phyloP scores from a whole-genome alignment of 1,140 invertebrate genomes.

The Chlorops oryzae region DNA sequence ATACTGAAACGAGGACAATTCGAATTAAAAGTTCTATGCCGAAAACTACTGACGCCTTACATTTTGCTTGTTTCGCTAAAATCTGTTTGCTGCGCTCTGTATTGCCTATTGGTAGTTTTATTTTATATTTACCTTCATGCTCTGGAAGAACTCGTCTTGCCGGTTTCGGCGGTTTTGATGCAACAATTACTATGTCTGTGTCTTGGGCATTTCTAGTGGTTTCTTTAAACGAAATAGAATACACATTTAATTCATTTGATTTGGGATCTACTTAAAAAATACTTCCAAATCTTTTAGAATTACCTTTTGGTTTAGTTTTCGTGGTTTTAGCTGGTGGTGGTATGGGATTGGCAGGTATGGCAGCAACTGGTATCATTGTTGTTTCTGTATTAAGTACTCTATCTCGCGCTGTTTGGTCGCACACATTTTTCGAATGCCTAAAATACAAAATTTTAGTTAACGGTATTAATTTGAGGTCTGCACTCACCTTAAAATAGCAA shows the following conservation, averaged over 20 bases:
- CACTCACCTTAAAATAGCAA: conserved; percentile 62
- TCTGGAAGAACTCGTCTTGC: conserved; percentile 50
- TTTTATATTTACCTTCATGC: conserved; percentile 52
- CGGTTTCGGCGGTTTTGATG: conserved; percentile 32
- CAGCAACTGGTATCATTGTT: conserved; percentile 46
- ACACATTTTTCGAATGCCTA: conserved; percentile 70
- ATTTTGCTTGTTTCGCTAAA: conserved; percentile 43
- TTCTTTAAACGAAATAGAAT: no score
- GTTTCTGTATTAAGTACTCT: conserved; percentile 48
- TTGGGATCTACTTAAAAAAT: no score
- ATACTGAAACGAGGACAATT: conserved; percentile 30
- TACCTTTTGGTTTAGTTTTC: conserved; percentile 12
- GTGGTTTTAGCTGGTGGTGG: conserved; percentile 4
- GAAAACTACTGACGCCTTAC: conserved; percentile 21
- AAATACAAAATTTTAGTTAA: not conserved
- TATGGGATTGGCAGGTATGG: conserved; percentile 33
- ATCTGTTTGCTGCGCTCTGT: conserved; percentile 49
- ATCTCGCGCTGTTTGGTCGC: conserved; percentile 58
- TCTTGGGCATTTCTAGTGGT: no score
- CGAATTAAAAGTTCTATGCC: no score
- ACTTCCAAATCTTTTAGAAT: no score
- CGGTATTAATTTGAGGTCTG: not conserved
- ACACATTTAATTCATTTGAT: no score
- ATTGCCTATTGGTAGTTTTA: conserved; percentile 49
- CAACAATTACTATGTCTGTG: no score